A percentile compares a stretch with the other conserved stretches of the same genome.
phyloP scores from a whole-genome alignment of 1,140 invertebrate genomes.

The Manduca sexta region DNA sequence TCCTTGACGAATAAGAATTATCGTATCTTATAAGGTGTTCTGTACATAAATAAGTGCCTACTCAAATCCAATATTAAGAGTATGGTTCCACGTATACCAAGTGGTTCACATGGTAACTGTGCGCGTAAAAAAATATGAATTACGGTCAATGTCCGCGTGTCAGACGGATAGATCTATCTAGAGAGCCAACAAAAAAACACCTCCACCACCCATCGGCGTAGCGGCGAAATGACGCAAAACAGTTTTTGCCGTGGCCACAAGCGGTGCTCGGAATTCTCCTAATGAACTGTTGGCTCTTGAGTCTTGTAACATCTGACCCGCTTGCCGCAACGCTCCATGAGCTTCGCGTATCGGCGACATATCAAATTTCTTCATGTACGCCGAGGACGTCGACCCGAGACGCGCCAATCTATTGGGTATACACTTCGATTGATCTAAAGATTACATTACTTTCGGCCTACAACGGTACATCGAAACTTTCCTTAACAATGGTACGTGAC shows the following conservation, averaged over 20 bases:
- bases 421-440: slow-evolving; percentile 7
- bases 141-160: slow-evolving; percentile 60
- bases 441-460: background rate
- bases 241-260: slow-evolving; percentile 41
- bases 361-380: slow-evolving; percentile 29
- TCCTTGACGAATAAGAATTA: too few species aligned
- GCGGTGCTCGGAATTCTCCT: slow-evolving; percentile 33
- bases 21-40: too few species aligned
- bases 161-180: slow-evolving; percentile 39
- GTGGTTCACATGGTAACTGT: slow-evolving; percentile 20
- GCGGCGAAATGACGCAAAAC: slow-evolving; percentile 52
- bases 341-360: slow-evolving; percentile 21
- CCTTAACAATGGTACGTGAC: too few species aligned
- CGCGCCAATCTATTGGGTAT: slow-evolving; percentile 18
- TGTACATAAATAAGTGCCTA: too few species aligned
- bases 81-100: too few species aligned
- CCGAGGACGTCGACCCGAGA: slow-evolving; percentile 25
- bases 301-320: slow-evolving; percentile 23
- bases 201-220: slow-evolving; percentile 34
- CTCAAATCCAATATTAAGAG: too few species aligned
- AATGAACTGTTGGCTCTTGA: slow-evolving; percentile 36
- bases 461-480: slow-evolving; percentile 5
- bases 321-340: slow-evolving; percentile 21
- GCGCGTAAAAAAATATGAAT: slow-evolving; percentile 18
- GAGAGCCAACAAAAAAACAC: slow-evolving; percentile 51